phyloP scores from a whole-genome alignment of 2,113 vertebrate species.

The Ibidorhyncha struthersii region DNA sequence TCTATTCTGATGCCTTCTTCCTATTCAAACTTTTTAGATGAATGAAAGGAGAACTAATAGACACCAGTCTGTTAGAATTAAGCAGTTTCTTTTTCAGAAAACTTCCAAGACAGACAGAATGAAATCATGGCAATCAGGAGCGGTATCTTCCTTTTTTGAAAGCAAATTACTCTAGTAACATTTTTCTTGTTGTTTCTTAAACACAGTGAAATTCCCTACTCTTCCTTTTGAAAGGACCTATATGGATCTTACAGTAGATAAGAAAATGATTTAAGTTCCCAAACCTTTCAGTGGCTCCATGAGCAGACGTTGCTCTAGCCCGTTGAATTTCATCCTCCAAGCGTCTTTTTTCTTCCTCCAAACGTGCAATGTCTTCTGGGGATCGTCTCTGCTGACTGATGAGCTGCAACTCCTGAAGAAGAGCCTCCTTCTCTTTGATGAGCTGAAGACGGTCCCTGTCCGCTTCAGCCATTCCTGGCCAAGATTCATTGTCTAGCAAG shows the following conservation, averaged over 20 bases:
- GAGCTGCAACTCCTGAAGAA: slow-evolving; percentile 92
- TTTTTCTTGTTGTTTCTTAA: neutral
- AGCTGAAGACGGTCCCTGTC: slow-evolving; percentile 95
- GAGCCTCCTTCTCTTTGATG: slow-evolving; percentile 94
- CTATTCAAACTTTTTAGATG: neutral
- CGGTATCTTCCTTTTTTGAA: neutral
- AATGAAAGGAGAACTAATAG: neutral
- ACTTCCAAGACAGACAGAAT: neutral
- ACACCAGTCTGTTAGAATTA: no score
- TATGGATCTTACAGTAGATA: neutral
- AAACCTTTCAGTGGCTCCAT: slow-evolving; percentile 94
- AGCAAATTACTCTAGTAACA: neutral
- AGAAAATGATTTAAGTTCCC: neutral
- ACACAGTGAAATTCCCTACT: neutral
- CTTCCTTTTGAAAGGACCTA: neutral
- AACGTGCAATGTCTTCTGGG: slow-evolving; percentile 80
- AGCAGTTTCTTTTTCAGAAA: neutral
- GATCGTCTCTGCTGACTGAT: slow-evolving; percentile 87
- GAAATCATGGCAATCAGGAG: neutral
- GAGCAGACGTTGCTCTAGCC: slow-evolving; percentile 84
- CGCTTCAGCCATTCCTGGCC: slow-evolving; percentile 92
- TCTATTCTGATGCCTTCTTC: neutral
- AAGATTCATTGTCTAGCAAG: slow-evolving; percentile 90
- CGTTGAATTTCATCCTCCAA: slow-evolving; percentile 93
- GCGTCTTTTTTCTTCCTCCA: slow-evolving; percentile 87